These are phyloP conservation scores for Nasonia oneida DNA, from an alignment of 2,888 invertebrate genomes.

Conservation along the genomic window DNA sequence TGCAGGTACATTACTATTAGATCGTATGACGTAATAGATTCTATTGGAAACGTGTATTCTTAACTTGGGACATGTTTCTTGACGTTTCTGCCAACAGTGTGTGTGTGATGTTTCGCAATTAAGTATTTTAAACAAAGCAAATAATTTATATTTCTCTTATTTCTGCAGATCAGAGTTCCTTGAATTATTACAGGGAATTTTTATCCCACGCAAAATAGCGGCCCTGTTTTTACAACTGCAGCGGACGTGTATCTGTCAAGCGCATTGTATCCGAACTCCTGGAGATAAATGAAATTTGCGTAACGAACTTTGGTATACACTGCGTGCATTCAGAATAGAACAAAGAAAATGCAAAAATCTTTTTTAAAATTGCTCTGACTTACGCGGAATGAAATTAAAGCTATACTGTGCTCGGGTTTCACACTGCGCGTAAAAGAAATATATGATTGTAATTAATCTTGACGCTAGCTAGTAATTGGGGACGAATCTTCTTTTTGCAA, in stretches of 20 bases:
- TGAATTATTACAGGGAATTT: background rate
- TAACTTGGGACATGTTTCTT: background rate
- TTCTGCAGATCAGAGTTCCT: background rate
- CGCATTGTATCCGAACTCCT: background rate
- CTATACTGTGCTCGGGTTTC: background rate
- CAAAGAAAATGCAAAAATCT: slow-evolving; percentile 1
- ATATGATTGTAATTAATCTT: background rate
- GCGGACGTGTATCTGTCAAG: background rate
- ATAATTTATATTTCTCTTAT: background rate
- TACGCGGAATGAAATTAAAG: background rate
- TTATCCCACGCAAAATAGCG: background rate
- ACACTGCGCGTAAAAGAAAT: background rate
- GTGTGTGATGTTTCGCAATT: background rate
- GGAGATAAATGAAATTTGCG: background rate
- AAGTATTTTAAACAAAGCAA: background rate
- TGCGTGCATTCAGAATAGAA: background rate
- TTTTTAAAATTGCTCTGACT: background rate
- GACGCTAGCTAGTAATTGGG: background rate
- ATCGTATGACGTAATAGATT: background rate
- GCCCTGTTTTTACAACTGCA: background rate
- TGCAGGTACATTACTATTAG: background rate
- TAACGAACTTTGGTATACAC: background rate
- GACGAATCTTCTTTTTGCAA: background rate
- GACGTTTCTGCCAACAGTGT: background rate
- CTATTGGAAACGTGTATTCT: background rate